Conservation (phyloP, 2,888 invertebrate species). For the Leptopterna dolabrata region DNA sequence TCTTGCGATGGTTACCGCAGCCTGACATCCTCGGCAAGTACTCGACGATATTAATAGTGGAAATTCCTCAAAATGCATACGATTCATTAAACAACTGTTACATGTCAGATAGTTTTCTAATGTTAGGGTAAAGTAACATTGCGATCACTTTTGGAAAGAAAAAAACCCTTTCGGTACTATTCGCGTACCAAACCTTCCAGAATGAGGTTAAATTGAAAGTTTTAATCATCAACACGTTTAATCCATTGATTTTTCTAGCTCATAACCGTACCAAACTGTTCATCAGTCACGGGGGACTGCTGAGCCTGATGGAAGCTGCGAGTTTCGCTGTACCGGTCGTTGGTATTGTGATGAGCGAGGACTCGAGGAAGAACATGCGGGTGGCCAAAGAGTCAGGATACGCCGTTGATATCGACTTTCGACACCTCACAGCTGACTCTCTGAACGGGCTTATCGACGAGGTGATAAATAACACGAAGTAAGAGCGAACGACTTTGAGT, state of each 20-base stretch:
- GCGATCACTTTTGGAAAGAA: no score
- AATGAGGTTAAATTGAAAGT: no score
- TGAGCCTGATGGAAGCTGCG: constrained; percentile 59
- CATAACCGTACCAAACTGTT: constrained; percentile 59
- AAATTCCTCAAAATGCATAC: no score
- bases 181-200: no score
- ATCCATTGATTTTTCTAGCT: constrained; percentile 58
- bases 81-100: no score
- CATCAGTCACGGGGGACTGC: constrained; percentile 61
- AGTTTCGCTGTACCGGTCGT: constrained; percentile 58
- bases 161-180: no score
- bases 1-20: constrained; percentile 67
- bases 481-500: constrained; percentile 6
- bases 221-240: no score
- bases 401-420: constrained; percentile 45
- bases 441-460: constrained; percentile 51
- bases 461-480: constrained; percentile 44
- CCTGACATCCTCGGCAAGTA: constrained; percentile 56
- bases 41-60: no score
- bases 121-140: no score
- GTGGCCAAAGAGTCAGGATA: constrained; percentile 49
- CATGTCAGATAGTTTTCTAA: no score
- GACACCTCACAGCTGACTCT: constrained; percentile 46
- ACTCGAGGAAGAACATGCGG: constrained; percentile 57
- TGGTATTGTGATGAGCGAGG: constrained; percentile 58